Percentiles rank a stretch among this genome's conserved stretches.
Conservation (phyloP, 2,888 invertebrate species). For the Mechanitis messenoides region DNA sequence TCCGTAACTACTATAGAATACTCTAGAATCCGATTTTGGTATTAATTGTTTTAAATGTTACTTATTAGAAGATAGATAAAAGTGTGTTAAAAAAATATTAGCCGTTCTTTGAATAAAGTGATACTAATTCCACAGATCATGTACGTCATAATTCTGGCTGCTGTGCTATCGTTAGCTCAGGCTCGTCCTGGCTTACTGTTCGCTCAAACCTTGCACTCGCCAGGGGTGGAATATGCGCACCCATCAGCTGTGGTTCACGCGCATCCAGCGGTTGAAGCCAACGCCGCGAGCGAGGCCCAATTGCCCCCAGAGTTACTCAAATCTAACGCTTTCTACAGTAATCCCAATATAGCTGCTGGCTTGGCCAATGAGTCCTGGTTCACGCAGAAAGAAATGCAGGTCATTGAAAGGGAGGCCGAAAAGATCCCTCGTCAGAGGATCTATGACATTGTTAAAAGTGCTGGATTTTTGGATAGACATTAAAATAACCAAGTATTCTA, state of each 20-base stretch:
- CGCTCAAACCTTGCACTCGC: conserved; percentile 60
- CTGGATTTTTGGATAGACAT: conserved; percentile 77
- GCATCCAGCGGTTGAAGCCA: conserved; percentile 84
- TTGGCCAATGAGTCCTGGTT: conserved; percentile 89
- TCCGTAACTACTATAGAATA: not conserved
- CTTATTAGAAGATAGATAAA: too few relatives aligned
- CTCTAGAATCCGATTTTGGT: not conserved
- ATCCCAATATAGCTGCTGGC: conserved; percentile 83
- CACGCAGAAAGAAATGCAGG: conserved; percentile 85
- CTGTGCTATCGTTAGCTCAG: conserved; percentile 58
- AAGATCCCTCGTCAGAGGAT: conserved; percentile 87
- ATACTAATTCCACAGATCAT: conserved; percentile 30
- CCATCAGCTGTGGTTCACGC: conserved; percentile 57
- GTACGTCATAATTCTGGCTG: conserved; percentile 49
- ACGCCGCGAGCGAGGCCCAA: conserved; percentile 82
- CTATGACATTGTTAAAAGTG: conserved; percentile 83
- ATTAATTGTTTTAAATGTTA: conserved; percentile 30
- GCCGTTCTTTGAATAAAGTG: too few relatives aligned
- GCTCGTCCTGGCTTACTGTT: conserved; percentile 69
- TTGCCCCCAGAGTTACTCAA: conserved; percentile 83
- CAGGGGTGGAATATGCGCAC: conserved; percentile 71
- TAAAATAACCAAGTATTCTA: conserved; percentile 27
- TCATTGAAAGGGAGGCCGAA: conserved; percentile 86
- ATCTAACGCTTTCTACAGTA: conserved; percentile 83
- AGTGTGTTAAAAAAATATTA: too few relatives aligned